Evolutionary conservation across 2,797 vertebrate species (phyloP), one percentile per base, ranked within the genome.

Genomic region (Pyrocephalus nanus): DNA sequence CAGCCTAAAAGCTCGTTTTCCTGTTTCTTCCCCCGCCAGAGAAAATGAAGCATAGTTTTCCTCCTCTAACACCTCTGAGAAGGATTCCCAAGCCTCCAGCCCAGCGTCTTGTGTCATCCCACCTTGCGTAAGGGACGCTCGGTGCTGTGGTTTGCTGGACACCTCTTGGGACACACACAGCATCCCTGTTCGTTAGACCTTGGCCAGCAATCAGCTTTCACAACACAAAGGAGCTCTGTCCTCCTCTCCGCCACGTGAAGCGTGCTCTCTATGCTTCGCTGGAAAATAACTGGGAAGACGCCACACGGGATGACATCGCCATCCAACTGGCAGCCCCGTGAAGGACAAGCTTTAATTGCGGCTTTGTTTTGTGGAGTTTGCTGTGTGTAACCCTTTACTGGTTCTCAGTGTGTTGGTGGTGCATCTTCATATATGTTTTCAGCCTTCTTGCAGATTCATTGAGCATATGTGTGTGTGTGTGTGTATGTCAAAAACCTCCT

Each of bases 151-250:
- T 91, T 95, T 94, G 91, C 91, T 58, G 80, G 84, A 69, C 88
- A 74, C 47, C 2, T 87, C 93, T 73, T 89, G 47, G 87, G 34
- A 74, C 38, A n/a, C 40, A 18, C 78, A 18, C 78, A 74, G 75
- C 84, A 19, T 29, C 75, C 87, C 71, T 87, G 72, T 74, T 86
- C 38, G 15, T 77, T 65, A 27, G 77, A 36, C 72, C 42, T 77
- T 96, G 96, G 95, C 93, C 94, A 53, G 67, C 65, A 6, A 36
- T 30, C 75, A 5, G 65, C 90, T 96, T 83, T 71, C 9, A 0
- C 53, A 78, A 69, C 78, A 96, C 94, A 95, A 95, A 93, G 91
- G 72, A 93, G 61, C 90, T 93, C 87, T 96, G 95, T 96, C 6
- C 57, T 60, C 61, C 69, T 74, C 60, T 42, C 62, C 19, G 4